A percentile compares a stretch with the other conserved stretches of the same genome.
These are phyloP conservation scores for Sturnus vulgaris DNA, from an alignment of 2,113 vertebrate species.

Conservation along the genomic window DNA sequence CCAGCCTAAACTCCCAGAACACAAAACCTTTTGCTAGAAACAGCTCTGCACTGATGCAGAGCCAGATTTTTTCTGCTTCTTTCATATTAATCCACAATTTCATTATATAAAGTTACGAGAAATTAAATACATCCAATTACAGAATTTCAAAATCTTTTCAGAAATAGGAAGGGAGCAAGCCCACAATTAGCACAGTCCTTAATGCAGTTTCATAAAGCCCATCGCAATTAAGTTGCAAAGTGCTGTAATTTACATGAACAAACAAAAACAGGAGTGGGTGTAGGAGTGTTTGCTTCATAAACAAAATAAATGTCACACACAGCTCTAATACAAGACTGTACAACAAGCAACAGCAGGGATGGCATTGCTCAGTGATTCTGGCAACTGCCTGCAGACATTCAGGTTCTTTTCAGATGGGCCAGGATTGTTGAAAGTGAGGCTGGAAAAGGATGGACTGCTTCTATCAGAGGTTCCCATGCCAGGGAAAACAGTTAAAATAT, in stretches of 20 bases:
- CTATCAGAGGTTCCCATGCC: background rate
- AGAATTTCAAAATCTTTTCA: background rate
- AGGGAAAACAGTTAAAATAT: background rate
- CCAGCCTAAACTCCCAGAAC: background rate
- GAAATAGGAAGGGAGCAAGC: background rate
- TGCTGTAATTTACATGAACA: background rate
- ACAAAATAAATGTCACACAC: background rate
- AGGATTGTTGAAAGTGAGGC: background rate
- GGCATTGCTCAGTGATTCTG: background rate
- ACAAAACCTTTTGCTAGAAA: background rate
- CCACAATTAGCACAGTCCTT: background rate
- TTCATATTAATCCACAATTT: background rate
- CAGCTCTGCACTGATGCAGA: background rate
- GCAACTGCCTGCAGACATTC: background rate
- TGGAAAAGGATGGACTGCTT: background rate
- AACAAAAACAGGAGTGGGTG: background rate
- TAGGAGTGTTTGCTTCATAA: slow-evolving; percentile 2
- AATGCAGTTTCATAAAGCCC: background rate
- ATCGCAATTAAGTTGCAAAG: slow-evolving; percentile 29
- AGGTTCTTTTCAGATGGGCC: background rate
- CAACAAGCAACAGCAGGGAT: background rate
- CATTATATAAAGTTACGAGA: background rate
- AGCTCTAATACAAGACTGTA: background rate
- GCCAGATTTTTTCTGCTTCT: background rate
- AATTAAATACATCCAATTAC: background rate